Evolutionary conservation across 2,113 vertebrate genomes (phyloP).

Genomic region (Sylvia atricapilla): DNA sequence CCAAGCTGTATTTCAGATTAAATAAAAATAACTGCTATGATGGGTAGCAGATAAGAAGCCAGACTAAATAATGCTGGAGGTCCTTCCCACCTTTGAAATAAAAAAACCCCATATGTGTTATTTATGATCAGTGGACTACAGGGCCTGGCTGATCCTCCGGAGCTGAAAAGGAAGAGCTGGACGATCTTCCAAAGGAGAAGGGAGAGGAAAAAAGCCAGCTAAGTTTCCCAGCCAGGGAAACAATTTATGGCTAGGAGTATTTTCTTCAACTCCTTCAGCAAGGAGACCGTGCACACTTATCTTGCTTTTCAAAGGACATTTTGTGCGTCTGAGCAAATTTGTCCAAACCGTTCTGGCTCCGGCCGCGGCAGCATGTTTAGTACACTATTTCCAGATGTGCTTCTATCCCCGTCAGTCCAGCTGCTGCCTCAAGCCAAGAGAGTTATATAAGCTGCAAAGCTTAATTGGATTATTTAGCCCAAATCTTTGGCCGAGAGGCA

Average conservation of each 20-base stretch:
- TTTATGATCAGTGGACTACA: background rate
- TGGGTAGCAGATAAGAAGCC: background rate
- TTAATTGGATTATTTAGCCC: conserved; percentile 59
- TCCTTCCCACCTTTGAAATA: background rate
- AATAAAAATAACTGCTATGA: background rate
- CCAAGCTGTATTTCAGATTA: background rate
- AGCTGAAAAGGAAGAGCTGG: background rate
- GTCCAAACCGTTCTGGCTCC: background rate
- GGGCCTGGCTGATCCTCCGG: background rate
- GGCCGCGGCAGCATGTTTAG: background rate
- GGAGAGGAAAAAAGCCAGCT: background rate
- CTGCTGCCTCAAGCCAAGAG: conserved; percentile 20
- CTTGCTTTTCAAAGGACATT: conserved; percentile 31
- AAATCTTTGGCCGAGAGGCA: background rate
- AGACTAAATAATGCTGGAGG: background rate
- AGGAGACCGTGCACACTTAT: background rate
- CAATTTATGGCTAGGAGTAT: background rate
- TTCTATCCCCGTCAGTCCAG: background rate
- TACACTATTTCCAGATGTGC: conserved; percentile 54
- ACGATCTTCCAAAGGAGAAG: background rate
- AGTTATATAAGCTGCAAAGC: conserved; percentile 44
- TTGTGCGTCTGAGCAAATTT: background rate
- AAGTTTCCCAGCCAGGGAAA: background rate
- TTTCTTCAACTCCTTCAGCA: background rate
- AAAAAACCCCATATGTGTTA: background rate